Evolutionary conservation across 1,140 invertebrate genomes (phyloP), one percentile per base, ranked within the genome.

Genomic region (Diabrotica virgifera): DNA sequence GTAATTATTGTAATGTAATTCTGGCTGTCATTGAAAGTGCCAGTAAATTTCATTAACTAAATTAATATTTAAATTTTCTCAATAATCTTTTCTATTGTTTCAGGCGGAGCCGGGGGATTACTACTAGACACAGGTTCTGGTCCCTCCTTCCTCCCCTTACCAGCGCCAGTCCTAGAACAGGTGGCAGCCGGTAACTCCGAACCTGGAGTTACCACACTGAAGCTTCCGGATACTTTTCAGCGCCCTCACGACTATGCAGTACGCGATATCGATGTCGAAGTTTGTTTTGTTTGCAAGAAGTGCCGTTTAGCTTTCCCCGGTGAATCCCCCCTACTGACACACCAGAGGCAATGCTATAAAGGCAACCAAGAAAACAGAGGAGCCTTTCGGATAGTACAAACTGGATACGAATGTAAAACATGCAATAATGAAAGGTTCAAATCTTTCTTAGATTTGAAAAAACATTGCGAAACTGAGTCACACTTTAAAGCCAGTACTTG

Each of bases 221-320:
- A 86, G 56, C 76, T 88, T 9, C 85, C 86, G 24, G 83, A 85
- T n/a, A 73, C 60, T 79, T 80, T n/a, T 69, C 80, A 12, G 50
- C 63, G 65, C 36, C 69, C 72, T 12, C 52, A 62, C 10, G 76
- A 79, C 78, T 79, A 65, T 36, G 76, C 72, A 70, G 79, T 68
- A 67, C 75, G 84, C 63, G 86, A 91, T 68, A 78, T 87, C 3
- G 90, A 92, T 72, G 84, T 88, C 52, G 92, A 94, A 74, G 83
- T 92, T 13, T 92, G 91, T 70, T 89, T 90, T 81, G 90, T 93
- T 59, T 94, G 92, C 82, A 91, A 92, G 75, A 89, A 91, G 74
- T 94, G 92, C 78, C 89, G 91, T 61, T 85, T 91, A 55, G 91
- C 92, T 4, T 94, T 90, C 80, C 86, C 89, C 2, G 85, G 86